Evolutionary conservation across 2,113 vertebrate species (phyloP).

Genomic region (Cariama cristata): DNA sequence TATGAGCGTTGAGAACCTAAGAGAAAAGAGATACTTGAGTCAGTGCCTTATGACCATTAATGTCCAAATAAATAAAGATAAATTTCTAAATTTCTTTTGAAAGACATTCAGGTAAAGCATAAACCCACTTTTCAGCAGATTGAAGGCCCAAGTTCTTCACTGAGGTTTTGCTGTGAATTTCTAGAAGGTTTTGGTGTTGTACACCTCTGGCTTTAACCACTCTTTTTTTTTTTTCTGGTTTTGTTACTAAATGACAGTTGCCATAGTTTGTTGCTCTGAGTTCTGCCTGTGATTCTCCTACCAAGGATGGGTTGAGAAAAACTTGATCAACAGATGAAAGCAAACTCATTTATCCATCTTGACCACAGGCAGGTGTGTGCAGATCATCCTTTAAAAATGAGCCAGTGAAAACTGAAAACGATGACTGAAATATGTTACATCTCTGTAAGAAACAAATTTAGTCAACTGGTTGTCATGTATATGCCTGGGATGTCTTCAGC

Average conservation of each 20-base stretch:
- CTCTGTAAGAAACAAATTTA: not conserved
- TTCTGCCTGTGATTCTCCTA: not conserved
- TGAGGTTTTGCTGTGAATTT: not conserved
- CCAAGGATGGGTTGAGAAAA: not conserved
- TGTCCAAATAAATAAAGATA: not conserved
- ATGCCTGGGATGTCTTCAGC: not conserved
- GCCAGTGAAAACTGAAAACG: not conserved
- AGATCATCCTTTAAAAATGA: not conserved
- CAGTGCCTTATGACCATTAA: not conserved
- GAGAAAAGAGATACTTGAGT: not conserved
- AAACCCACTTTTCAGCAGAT: not conserved
- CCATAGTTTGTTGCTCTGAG: not conserved
- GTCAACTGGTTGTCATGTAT: not conserved
- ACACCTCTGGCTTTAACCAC: not conserved
- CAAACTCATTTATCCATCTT: not conserved
- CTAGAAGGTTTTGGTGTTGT: not conserved
- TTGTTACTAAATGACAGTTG: not conserved
- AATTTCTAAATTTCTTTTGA: not conserved
- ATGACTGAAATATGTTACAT: not conserved
- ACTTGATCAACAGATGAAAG: not conserved
- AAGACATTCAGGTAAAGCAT: not conserved
- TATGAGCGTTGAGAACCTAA: not conserved
- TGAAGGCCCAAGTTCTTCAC: not conserved
- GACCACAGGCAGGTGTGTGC: not conserved
- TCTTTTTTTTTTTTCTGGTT: not conserved